Percentiles rank a stretch among this genome's conserved stretches.
These are phyloP conservation scores for Trichacis sp. DNA, from an alignment of 2,888 invertebrate genomes.

Conservation along the genomic window DNA sequence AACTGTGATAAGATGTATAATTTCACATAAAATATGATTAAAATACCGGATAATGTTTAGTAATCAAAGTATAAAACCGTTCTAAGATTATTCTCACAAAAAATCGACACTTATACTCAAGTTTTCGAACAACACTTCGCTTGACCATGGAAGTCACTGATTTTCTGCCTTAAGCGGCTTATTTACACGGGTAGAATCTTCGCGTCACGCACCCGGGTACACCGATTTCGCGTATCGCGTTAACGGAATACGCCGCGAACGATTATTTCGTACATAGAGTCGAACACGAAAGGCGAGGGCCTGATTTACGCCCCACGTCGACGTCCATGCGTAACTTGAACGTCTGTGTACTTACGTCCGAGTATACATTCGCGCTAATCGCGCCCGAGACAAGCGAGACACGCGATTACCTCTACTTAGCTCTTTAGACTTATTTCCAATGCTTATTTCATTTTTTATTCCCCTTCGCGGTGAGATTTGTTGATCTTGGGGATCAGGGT, in stretches of 20 bases:
- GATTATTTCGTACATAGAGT: conserved; percentile 49
- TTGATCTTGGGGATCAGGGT: not conserved
- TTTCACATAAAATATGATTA: too few species aligned
- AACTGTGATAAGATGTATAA: too few species aligned
- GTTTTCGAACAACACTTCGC: too few species aligned
- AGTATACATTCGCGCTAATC: not conserved
- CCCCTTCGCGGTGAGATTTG: not conserved
- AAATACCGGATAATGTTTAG: too few species aligned
- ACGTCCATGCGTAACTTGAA: conserved; percentile 5
- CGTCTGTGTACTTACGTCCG: conserved; percentile 4
- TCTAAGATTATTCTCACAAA: too few species aligned
- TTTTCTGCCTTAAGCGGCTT: conserved; percentile 59
- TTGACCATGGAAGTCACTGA: too few species aligned
- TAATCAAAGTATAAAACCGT: too few species aligned
- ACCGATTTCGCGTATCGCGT: conserved; percentile 16
- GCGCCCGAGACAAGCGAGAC: conserved; percentile 1
- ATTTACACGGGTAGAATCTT: conserved; percentile 53
- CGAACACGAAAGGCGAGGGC: conserved; percentile 28
- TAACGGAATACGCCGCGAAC: conserved; percentile 22
- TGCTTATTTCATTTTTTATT: conserved; percentile 1
- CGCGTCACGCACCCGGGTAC: conserved; percentile 38
- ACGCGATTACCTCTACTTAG: conserved; percentile 1
- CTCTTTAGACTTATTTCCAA: not conserved
- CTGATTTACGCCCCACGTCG: conserved; percentile 46
- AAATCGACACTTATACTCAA: too few species aligned